These are phyloP conservation scores for Thamnophis elegans DNA, from an alignment of 2,797 vertebrate genomes.

Conservation along the genomic window DNA sequence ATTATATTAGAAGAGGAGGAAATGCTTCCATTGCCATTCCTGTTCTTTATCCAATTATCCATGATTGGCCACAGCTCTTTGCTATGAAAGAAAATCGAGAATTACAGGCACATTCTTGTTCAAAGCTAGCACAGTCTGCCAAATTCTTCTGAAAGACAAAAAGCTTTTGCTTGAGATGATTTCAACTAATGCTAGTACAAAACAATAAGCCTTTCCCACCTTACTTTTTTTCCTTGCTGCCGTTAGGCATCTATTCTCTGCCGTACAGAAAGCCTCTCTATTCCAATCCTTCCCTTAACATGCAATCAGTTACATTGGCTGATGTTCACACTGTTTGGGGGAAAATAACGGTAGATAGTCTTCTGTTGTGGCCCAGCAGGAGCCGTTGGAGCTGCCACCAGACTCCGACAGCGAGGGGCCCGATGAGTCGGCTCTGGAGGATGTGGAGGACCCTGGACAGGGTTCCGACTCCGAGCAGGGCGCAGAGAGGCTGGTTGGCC, in stretches of 20 bases:
- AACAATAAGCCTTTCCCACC: background rate
- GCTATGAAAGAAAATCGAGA: constrained; percentile 65
- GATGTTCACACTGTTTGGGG: background rate
- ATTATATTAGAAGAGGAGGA: constrained; percentile 75
- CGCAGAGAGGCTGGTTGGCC: no score
- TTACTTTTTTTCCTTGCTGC: background rate
- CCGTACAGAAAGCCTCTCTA: background rate
- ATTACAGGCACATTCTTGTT: background rate
- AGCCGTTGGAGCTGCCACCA: no score
- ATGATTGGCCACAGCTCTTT: constrained; percentile 93
- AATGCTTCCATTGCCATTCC: constrained; percentile 72
- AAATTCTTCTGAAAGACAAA: background rate
- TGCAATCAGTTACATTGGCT: background rate
- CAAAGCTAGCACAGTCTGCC: background rate
- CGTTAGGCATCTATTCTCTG: background rate
- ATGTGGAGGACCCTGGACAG: no score
- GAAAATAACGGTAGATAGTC: background rate
- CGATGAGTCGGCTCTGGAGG: no score
- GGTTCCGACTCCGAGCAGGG: no score
- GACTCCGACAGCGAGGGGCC: no score
- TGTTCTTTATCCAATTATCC: constrained; percentile 89
- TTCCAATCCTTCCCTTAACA: background rate
- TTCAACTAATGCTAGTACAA: background rate
- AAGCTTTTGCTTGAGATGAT: background rate
- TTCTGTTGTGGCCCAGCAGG: no score